Base-by-base conservation (phyloP, 2,797 vertebrate genomes). In the Typhlichthys eigenmanni region DNA sequence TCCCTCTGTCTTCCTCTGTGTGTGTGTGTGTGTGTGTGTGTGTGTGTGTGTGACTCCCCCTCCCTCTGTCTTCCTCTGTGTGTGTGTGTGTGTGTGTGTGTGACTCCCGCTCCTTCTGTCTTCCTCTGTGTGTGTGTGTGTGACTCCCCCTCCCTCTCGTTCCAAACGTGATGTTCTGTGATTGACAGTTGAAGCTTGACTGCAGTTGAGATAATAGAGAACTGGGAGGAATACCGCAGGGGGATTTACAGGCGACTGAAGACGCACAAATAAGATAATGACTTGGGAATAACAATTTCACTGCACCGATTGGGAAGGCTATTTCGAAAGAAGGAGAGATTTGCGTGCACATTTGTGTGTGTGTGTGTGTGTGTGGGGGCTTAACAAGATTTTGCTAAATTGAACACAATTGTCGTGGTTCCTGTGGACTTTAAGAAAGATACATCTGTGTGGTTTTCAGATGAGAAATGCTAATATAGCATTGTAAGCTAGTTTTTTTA, bases 251-350 rank as follows among this genome's bases (percentile, higher is more conserved):
- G 83, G 85, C 82, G 87, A 86, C 79, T 84, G 85, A 87, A 92
- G 86, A 89, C 85, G 72, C 79, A 88, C 88, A 89, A 90, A 92
- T 90, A 90, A 87, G 89, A 90, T 88, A 88, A 89, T 88, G 86
- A 89, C 83, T 85, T 78, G 84, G 81, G 85, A 89, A 89, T 90
- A 90, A 89, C 85, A 85, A 87, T 89, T 88, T 77, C 12, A 61
- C 76, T 45, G 72, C 78, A 66, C 74, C 54, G 60, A 85, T 81
- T 81, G 69, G 76, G 68, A 79, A 83, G 62, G 71, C 68, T 43
- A 10, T 43, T 43, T 2, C 38, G 38, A 43, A 43, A 19, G 14
- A 43, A 43, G 11, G 14, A 52, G 14, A 52, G 14, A 32, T 29
- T 54, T 54, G 19, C 13, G 12, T 12, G 1, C 32, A 24, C n/a